Evolutionary conservation across 2,888 invertebrate species (phyloP).

Genomic region (Calameuta idolon): DNA sequence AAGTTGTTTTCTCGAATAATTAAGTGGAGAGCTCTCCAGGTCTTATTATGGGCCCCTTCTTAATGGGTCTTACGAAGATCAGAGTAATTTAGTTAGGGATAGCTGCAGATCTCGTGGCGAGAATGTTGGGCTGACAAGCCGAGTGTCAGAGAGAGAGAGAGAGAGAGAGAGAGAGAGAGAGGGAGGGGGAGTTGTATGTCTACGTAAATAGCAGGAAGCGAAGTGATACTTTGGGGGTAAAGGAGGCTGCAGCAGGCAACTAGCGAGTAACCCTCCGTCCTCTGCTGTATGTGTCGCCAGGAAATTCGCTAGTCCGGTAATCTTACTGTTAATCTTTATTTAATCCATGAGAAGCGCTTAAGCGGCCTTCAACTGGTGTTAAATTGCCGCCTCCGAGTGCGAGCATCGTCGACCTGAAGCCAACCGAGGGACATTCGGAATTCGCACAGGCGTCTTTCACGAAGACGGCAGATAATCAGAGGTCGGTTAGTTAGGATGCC

Average conservation of each 20-base stretch:
- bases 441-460: no score
- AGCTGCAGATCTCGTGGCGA: no score
- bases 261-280: conserved; percentile 43
- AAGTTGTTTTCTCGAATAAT: no score
- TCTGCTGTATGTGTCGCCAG: conserved; percentile 37
- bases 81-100: conserved; percentile 53
- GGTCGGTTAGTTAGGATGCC: no score
- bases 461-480: no score
- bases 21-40: no score
- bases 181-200: not conserved
- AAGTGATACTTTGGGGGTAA: conserved; percentile 44
- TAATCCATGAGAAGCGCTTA: conserved; percentile 67
- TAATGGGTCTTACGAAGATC: conserved; percentile 33
- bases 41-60: no score
- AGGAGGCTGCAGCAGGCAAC: no score
- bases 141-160: conserved; percentile 4
- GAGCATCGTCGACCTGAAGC: conserved; percentile 4
- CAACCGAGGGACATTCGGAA: no score
- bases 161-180: not conserved
- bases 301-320: conserved; percentile 41
- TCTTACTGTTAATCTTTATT: conserved; percentile 66
- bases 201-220: conserved; percentile 44
- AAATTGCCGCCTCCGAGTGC: conserved; percentile 54
- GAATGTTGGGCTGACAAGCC: not conserved
- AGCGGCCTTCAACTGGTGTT: conserved; percentile 61